These are phyloP conservation scores for Stegana nigrithorax DNA, from an alignment of 2,888 invertebrate genomes.

Conservation along the genomic window DNA sequence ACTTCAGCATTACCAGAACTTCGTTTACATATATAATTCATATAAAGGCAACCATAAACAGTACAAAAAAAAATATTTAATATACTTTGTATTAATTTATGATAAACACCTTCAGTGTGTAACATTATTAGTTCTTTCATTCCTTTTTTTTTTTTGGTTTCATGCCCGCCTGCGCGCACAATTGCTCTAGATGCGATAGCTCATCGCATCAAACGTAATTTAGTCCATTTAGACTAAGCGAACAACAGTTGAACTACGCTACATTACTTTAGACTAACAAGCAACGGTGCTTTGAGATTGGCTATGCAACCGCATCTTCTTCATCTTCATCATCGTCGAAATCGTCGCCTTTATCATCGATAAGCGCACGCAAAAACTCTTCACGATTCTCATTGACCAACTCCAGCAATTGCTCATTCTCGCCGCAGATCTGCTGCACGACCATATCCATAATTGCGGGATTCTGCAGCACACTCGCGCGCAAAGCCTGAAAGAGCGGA, in stretches of 20 bases:
- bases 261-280: background rate
- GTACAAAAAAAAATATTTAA: too few species aligned
- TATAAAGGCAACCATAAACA: too few species aligned
- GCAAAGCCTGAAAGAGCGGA: slow-evolving; percentile 95
- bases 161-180: too few species aligned
- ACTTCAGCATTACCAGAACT: too few species aligned
- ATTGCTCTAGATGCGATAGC: too few species aligned
- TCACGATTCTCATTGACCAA: slow-evolving; percentile 91
- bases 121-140: too few species aligned
- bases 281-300: background rate
- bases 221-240: background rate
- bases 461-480: slow-evolving; percentile 88
- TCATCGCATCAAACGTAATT: background rate
- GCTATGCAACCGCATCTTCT: slow-evolving; percentile 5
- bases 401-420: slow-evolving; percentile 90
- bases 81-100: too few species aligned
- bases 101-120: too few species aligned
- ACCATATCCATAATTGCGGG: slow-evolving; percentile 90
- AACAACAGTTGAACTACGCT: background rate
- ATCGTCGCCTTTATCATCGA: slow-evolving; percentile 23
- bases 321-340: slow-evolving; percentile 32
- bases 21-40: too few species aligned
- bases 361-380: slow-evolving; percentile 90
- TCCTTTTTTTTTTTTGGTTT: too few species aligned
- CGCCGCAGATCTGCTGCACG: slow-evolving; percentile 89